Percentiles rank a stretch among this genome's conserved stretches.
Evolutionary conservation across 2,113 vertebrate species (phyloP).

Genomic region (Carettochelys insculpta): DNA sequence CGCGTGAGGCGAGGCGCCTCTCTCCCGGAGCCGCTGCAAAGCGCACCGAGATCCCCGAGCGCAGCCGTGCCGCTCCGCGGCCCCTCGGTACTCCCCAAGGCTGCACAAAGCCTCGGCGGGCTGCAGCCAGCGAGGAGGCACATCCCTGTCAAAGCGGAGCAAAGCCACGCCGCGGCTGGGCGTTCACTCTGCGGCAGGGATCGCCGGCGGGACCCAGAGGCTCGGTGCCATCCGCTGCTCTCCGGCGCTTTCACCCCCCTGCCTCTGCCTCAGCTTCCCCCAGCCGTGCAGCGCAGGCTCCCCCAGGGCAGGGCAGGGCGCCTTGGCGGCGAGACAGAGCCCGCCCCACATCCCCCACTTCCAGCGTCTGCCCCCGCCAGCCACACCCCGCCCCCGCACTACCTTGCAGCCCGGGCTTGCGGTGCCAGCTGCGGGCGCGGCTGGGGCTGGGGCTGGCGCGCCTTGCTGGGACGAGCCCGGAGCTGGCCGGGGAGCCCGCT

Average conservation of each 20-base stretch:
- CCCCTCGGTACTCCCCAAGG: neutral
- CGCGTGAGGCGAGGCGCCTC: neutral
- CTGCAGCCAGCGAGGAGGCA: neutral
- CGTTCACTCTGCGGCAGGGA: neutral
- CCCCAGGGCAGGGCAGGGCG: too few species aligned
- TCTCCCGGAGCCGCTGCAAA: neutral
- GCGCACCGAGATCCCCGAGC: neutral
- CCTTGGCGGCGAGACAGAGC: too few species aligned
- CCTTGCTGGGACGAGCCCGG: neutral
- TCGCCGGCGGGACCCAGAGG: neutral
- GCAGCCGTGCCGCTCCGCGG: neutral
- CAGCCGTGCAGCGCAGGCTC: neutral
- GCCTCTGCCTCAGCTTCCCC: neutral
- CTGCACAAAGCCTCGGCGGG: neutral
- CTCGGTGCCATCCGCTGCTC: neutral
- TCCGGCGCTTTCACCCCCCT: neutral
- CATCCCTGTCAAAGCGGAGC: fast-evolving
- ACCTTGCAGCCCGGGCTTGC: neutral
- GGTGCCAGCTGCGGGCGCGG: neutral
- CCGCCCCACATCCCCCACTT: too few species aligned
- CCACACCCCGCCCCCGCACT: neutral
- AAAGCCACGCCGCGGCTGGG: neutral
- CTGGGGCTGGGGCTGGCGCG: neutral
- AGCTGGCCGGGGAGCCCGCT: neutral
- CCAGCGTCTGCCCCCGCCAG: neutral